A percentile compares a stretch with the other conserved stretches of the same genome.
These are phyloP conservation scores for Hapalemur alaotrensis DNA, from an alignment of 2,797 vertebrate species.

Conservation along the genomic window DNA sequence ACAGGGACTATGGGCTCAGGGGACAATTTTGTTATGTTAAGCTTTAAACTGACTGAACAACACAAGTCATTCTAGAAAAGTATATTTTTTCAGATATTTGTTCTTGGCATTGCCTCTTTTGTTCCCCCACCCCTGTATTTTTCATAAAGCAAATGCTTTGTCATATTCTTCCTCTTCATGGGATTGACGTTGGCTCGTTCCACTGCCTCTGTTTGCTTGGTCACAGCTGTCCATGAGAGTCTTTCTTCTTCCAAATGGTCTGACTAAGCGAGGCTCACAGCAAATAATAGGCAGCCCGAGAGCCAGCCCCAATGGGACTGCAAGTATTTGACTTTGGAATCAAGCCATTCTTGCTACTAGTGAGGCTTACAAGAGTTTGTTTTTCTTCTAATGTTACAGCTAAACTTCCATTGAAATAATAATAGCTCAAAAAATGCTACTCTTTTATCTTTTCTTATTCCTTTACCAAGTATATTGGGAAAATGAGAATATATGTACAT, in stretches of 20 bases:
- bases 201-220: constrained; percentile 45
- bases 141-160: constrained; percentile 57
- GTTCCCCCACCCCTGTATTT: constrained; percentile 29
- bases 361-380: constrained; percentile 17
- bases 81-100: constrained; percentile 54
- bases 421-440: background rate
- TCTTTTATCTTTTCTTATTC: constrained; percentile 33
- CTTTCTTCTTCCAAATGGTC: constrained; percentile 49
- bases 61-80: constrained; percentile 50
- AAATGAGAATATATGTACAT: background rate
- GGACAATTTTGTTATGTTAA: constrained; percentile 37
- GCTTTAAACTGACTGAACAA: constrained; percentile 44
- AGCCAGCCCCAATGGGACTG: background rate
- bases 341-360: constrained; percentile 49
- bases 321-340: constrained; percentile 10
- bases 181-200: constrained; percentile 28
- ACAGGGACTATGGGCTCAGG: constrained; percentile 2
- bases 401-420: constrained; percentile 55
- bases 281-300: background rate
- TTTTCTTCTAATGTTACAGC: constrained; percentile 34
- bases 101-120: constrained; percentile 61
- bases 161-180: constrained; percentile 30
- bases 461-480: background rate
- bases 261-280: constrained; percentile 36
- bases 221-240: constrained; percentile 50